Evolutionary conservation across 2,888 invertebrate genomes (phyloP), one percentile per base, ranked within the genome.

Genomic region (Unio delphinus): DNA sequence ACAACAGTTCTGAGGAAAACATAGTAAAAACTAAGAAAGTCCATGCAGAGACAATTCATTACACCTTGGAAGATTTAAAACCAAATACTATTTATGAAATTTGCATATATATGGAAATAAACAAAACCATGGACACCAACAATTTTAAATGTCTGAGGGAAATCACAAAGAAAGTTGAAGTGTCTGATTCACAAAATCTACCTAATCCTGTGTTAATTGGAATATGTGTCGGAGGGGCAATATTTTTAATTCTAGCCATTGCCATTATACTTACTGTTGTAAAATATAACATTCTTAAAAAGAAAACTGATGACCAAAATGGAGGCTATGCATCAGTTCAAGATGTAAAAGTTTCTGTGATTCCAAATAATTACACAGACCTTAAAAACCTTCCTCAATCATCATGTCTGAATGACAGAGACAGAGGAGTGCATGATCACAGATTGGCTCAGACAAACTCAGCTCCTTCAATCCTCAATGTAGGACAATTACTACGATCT

Each of bases 401-500:
- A 15, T 15, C 45, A 45, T 45, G 45, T 45, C 45, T 11, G 45
- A 45, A 15, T 11, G 45, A 11, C 45, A 45, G 45, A 45, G 45
- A 45, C 11, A 45, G 11, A 45, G 45, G 4, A 45, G 45, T 15
- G 45, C 15, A 45, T 3, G 45, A 45, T 45, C 3, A 45, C 45
- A 45, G 45, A 45, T 45, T 75, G 15, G 64, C 63, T 34, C 23
- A 56, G 26, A 65, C 75, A 56, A 73, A 77, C 62, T 77, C 77
- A 8, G 77, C 77, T n/a, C 77, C 77, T 15, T 77, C 75, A 11
- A 73, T 74, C 60, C 63, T 77, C 23, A 68, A 77, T 64, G 75
- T 67, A 34, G 65, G 54, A 60, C 67, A 76, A 20, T 61, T 72
- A 15, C 61, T 73, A 26, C 70, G 64, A 65, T 57, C 61, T 20